phyloP scores from a whole-genome alignment of 2,113 vertebrate species.

The Salvelinus namaycush region DNA sequence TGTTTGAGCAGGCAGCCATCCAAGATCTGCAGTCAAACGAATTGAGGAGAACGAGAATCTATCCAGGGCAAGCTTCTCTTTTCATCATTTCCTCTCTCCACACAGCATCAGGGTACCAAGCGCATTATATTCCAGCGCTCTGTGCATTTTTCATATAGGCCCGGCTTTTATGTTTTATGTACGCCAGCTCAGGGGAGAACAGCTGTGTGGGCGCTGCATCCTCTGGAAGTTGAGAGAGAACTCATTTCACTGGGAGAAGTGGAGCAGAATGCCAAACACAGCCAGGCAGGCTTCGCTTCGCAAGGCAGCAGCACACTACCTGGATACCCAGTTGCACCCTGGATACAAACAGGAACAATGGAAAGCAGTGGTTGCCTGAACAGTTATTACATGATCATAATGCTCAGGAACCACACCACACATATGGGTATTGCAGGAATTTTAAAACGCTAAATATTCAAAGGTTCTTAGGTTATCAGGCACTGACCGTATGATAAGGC shows the following conservation, averaged over 20 bases:
- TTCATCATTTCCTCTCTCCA: constrained; percentile 65
- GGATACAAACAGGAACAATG: constrained; percentile 58
- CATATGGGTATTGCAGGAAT: constrained; percentile 58
- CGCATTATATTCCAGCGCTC: constrained; percentile 75
- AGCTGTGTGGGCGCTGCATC: constrained; percentile 74
- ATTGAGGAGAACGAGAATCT: constrained; percentile 69
- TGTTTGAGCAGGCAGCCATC: constrained; percentile 77
- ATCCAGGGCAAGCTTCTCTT: constrained; percentile 69
- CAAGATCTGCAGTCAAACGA: constrained; percentile 72
- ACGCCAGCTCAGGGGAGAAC: constrained; percentile 75
- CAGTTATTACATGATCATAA: constrained; percentile 68
- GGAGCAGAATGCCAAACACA: constrained; percentile 70
- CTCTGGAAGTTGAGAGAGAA: constrained; percentile 71
- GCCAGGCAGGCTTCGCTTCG: not conserved
- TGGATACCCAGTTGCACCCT: constrained; percentile 24
- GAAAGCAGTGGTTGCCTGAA: constrained; percentile 60
- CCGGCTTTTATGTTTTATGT: constrained; percentile 80
- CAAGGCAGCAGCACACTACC: constrained; percentile 41
- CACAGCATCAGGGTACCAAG: constrained; percentile 72
- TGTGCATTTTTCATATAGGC: constrained; percentile 82
- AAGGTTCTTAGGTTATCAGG: too few species aligned
- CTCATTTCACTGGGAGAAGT: constrained; percentile 71
- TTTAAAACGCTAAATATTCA: constrained; percentile 7
- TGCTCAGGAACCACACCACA: constrained; percentile 61
- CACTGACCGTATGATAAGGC: not conserved